A percentile compares a stretch with the other conserved stretches of the same genome.
These are phyloP conservation scores for Lasioglossum baleicum DNA, from an alignment of 1,140 invertebrate genomes.

Conservation along the genomic window DNA sequence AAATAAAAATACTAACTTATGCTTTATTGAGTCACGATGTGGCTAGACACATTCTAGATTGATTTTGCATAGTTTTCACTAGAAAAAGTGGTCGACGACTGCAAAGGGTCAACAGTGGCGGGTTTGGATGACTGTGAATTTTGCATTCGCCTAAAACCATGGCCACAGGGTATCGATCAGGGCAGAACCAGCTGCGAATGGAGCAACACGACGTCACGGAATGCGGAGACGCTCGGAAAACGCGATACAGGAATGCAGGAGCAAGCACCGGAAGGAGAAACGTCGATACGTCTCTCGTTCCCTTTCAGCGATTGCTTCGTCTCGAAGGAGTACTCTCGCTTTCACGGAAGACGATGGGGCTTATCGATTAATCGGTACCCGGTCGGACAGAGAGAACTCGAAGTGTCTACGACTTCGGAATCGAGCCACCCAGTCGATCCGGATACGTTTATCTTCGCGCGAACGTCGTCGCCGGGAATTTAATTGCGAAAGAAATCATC, in stretches of 20 bases:
- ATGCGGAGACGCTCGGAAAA: slow-evolving; percentile 44
- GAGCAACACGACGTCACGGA: slow-evolving; percentile 52
- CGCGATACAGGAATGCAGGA: slow-evolving; percentile 47
- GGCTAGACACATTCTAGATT: no score
- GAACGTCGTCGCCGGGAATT: neutral
- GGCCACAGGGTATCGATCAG: slow-evolving; percentile 17
- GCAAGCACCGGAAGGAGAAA: slow-evolving; percentile 42
- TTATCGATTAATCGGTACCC: slow-evolving; percentile 58
- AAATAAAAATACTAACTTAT: no score
- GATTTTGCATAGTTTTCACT: no score
- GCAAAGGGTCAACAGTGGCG: neutral
- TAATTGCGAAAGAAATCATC: slow-evolving; percentile 10
- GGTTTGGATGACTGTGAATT: neutral
- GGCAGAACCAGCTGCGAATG: slow-evolving; percentile 29
- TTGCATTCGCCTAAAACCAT: neutral
- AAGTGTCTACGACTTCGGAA: slow-evolving; percentile 26
- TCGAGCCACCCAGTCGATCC: slow-evolving; percentile 33
- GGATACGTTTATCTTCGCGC: slow-evolving; percentile 36
- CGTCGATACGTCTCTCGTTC: slow-evolving; percentile 51
- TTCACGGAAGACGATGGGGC: slow-evolving; percentile 43
- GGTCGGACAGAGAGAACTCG: slow-evolving; percentile 36
- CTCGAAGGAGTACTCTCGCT: slow-evolving; percentile 58
- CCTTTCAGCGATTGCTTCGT: slow-evolving; percentile 46
- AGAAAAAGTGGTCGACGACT: no score
- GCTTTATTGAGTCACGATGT: no score